Evolutionary conservation across 1,140 invertebrate genomes (phyloP).

Genomic region (Macrostomum lignano): DNA sequence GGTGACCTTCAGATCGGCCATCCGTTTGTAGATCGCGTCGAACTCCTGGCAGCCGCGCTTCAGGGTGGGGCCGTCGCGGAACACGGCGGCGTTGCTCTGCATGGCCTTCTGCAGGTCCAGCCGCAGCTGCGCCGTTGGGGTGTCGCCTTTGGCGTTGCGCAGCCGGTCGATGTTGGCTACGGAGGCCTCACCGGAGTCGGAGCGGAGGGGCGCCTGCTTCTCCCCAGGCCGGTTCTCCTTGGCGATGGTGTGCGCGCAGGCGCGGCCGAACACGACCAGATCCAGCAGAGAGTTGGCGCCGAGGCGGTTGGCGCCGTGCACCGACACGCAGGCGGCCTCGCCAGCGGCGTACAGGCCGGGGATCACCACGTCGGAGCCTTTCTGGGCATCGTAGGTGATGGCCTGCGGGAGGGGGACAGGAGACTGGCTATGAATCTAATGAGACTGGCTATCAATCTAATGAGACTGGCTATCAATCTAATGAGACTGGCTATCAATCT

Average conservation of each 20-base stretch:
- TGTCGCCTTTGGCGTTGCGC: conserved; percentile 46
- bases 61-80: conserved; percentile 58
- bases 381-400: conserved; percentile 24
- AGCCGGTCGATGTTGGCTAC: conserved; percentile 67
- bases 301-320: conserved; percentile 84
- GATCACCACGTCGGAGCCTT: conserved; percentile 38
- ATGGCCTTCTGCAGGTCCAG: conserved; percentile 83
- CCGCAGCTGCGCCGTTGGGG: conserved; percentile 49
- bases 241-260: conserved; percentile 67
- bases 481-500: too few relatives aligned
- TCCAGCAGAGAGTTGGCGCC: conserved; percentile 90
- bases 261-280: conserved; percentile 82
- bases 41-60: conserved; percentile 46
- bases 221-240: conserved; percentile 55
- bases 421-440: too few relatives aligned
- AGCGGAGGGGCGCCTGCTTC: conserved; percentile 40
- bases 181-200: conserved; percentile 72
- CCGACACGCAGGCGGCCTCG: conserved; percentile 44
- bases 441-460: too few relatives aligned
- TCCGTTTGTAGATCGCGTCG: conserved; percentile 34
- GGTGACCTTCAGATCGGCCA: conserved; percentile 30
- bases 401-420: too few relatives aligned
- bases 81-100: conserved; percentile 88
- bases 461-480: too few relatives aligned
- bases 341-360: conserved; percentile 39